Percentiles rank a stretch among this genome's conserved stretches.
phyloP scores from a whole-genome alignment of 2,113 vertebrate species.

The Lycocorax pyrrhopterus region DNA sequence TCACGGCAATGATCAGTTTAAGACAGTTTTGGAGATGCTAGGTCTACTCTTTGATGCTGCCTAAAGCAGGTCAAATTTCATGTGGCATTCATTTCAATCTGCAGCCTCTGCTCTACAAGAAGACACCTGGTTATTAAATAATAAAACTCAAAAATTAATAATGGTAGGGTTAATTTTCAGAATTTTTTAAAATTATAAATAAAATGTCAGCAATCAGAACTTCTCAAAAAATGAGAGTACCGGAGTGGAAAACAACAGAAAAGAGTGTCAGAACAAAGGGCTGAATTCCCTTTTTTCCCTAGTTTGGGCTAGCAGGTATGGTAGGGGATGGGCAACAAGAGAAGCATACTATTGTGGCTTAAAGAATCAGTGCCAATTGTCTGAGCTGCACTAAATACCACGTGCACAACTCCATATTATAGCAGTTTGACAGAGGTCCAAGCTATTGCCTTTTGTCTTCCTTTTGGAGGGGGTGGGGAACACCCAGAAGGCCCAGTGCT shows the following conservation, averaged over 20 bases:
- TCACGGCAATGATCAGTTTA: background rate
- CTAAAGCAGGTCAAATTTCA: background rate
- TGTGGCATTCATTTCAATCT: background rate
- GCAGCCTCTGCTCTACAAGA: background rate
- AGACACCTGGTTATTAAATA: background rate
- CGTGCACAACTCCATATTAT: background rate
- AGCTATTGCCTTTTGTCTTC: background rate
- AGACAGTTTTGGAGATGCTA: background rate
- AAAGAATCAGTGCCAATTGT: background rate
- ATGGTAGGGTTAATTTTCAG: background rate
- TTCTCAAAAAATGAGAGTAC: background rate
- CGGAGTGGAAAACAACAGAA: background rate
- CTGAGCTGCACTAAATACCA: background rate
- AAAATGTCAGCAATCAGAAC: background rate
- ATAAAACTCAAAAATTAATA: background rate
- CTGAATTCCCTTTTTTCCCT: background rate
- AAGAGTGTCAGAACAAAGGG: background rate
- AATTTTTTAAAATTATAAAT: background rate
- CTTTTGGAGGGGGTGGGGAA: background rate
- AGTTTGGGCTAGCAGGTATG: background rate
- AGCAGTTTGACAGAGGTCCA: background rate
- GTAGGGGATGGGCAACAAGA: background rate
- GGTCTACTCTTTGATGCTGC: background rate
- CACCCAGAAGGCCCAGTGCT: rapidly evolving
- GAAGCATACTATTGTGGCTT: background rate